phyloP scores from a whole-genome alignment of 2,888 invertebrate species.

The Stenurella melanura region DNA sequence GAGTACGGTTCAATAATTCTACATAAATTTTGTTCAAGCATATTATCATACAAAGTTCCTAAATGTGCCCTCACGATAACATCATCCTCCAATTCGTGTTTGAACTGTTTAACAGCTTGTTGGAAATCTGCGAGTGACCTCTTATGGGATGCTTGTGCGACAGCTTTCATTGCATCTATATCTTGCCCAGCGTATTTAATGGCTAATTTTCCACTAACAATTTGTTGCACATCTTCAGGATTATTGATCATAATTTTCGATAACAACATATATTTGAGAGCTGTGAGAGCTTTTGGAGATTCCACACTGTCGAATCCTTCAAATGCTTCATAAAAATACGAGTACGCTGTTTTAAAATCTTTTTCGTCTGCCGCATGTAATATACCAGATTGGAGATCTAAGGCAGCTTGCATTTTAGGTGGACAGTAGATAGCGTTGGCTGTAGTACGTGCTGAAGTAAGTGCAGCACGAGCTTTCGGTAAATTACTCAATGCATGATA shows the following conservation, averaged over 20 bases:
- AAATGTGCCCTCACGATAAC: slow-evolving; percentile 98
- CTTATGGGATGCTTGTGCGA: slow-evolving; percentile 97
- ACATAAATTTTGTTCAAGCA: slow-evolving; percentile 99
- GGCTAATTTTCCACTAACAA: slow-evolving; percentile 97
- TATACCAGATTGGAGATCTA: slow-evolving; percentile 98
- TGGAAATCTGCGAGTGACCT: slow-evolving; percentile 98
- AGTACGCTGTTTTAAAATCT: slow-evolving; percentile 99
- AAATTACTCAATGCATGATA: slow-evolving; percentile 98
- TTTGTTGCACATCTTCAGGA: slow-evolving; percentile 96
- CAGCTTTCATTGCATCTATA: slow-evolving; percentile 98
- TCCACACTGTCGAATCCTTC: slow-evolving; percentile 98
- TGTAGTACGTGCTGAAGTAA: slow-evolving; percentile 99
- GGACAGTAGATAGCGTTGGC: slow-evolving; percentile 99
- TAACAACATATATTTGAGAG: slow-evolving; percentile 99
- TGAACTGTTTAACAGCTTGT: slow-evolving; percentile 88
- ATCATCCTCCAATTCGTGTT: slow-evolving; percentile 94
- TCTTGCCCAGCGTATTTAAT: slow-evolving; percentile 97
- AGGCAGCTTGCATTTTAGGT: slow-evolving; percentile 97
- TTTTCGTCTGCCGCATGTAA: slow-evolving; percentile 99
- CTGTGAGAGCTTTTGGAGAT: slow-evolving; percentile 91
- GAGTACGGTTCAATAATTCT: slow-evolving; percentile 99
- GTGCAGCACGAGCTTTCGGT: slow-evolving; percentile 95
- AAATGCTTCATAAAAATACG: slow-evolving; percentile 99
- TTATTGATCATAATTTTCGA: slow-evolving; percentile 99
- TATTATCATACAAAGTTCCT: slow-evolving; percentile 96